Evolutionary conservation across 2,797 vertebrate genomes (phyloP).

Genomic region (Sebastes dallii): DNA sequence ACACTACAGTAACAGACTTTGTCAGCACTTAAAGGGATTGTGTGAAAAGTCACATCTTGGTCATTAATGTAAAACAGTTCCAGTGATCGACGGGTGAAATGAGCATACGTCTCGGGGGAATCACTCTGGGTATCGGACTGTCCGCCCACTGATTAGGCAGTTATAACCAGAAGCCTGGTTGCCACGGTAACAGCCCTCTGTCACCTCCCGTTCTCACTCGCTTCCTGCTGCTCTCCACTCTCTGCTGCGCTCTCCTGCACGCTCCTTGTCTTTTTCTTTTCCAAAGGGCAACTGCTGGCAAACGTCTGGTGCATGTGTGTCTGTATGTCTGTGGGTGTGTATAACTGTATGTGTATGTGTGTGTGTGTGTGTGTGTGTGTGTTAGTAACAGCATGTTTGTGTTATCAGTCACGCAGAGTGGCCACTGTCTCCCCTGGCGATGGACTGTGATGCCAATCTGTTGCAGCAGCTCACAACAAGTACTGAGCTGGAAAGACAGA

Average conservation of each 20-base stretch:
- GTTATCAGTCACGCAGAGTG: conserved; percentile 59
- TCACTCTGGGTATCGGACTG: conserved; percentile 56
- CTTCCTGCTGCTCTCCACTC: conserved; percentile 58
- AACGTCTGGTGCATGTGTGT: conserved; percentile 10
- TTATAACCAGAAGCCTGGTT: conserved; percentile 72
- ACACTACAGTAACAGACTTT: background rate
- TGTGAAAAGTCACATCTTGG: conserved; percentile 30
- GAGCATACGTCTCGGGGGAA: conserved; percentile 53
- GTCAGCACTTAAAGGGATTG: background rate
- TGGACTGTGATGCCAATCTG: conserved; percentile 58
- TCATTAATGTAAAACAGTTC: conserved; percentile 50
- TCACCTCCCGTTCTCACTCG: conserved; percentile 56
- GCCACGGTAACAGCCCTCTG: conserved; percentile 72
- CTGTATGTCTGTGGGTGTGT: background rate
- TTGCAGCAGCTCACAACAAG: conserved; percentile 48
- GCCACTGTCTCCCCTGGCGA: conserved; percentile 58
- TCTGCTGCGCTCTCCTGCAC: conserved; percentile 22
- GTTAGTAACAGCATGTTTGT: conserved; percentile 30
- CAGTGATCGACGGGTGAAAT: conserved; percentile 39
- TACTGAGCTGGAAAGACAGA: conserved; percentile 24
- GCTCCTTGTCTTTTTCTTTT: conserved; percentile 41
- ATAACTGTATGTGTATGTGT: background rate
- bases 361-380: no score
- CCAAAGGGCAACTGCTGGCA: conserved; percentile 49
- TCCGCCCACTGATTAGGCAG: conserved; percentile 70